A percentile compares a stretch with the other conserved stretches of the same genome.
Conservation (phyloP, 2,888 invertebrate species). For the Leptinotarsa tumamoca region DNA sequence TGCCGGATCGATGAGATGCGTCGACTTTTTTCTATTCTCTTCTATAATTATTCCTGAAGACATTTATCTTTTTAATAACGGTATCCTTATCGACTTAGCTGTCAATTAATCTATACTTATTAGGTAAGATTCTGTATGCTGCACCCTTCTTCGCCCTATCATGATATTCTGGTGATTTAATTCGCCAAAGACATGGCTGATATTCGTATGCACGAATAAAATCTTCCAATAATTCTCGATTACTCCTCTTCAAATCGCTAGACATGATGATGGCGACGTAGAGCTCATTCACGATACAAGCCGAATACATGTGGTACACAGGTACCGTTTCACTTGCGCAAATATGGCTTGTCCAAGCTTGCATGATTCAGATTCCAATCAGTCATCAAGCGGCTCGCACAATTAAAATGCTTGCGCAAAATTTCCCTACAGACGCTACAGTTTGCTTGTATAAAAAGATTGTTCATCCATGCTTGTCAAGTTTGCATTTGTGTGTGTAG, state of each 20-base stretch:
- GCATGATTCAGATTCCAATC: too few species aligned
- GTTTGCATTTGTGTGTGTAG: too few species aligned
- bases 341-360: too few species aligned
- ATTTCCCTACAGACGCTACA: too few species aligned
- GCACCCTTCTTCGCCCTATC: constrained; percentile 13
- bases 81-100: not conserved
- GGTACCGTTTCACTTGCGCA: too few species aligned
- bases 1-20: not conserved
- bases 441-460: too few species aligned
- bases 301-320: too few species aligned
- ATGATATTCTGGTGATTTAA: not conserved
- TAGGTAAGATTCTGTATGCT: constrained; percentile 13
- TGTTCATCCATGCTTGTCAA: too few species aligned
- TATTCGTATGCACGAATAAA: constrained; percentile 19
- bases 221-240: constrained; percentile 20
- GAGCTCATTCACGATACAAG: too few species aligned
- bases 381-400: too few species aligned
- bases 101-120: constrained; percentile 15
- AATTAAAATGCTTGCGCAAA: too few species aligned
- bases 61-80: constrained; percentile 14
- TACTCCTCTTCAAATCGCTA: constrained; percentile 19
- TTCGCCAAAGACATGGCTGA: constrained; percentile 21
- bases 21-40: constrained; percentile 17
- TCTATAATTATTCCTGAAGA: constrained; percentile 8
- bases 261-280: not conserved